A percentile compares a stretch with the other conserved stretches of the same genome.
Evolutionary conservation across 1,140 invertebrate species (phyloP).

Genomic region (Radopholus similis): DNA sequence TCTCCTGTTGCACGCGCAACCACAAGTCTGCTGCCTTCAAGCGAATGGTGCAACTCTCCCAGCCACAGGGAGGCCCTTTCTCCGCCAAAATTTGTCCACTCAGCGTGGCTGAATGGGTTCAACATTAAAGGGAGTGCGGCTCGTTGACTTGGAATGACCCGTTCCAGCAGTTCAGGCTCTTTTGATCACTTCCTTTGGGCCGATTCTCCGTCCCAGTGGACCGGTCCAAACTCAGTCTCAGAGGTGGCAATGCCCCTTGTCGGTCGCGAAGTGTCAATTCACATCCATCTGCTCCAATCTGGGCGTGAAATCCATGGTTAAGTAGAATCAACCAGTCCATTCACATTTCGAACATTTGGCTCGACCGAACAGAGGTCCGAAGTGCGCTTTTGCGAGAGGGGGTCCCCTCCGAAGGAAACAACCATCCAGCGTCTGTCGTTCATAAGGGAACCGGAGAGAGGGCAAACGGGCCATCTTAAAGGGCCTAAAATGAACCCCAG

Average conservation of each 20-base stretch:
- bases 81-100: constrained; percentile 75
- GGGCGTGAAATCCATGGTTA: no score
- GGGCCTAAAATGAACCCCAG: constrained; percentile 16
- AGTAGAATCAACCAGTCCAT: background rate
- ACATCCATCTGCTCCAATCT: no score
- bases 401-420: constrained; percentile 72
- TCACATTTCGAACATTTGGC: constrained; percentile 63
- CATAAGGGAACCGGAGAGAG: constrained; percentile 69
- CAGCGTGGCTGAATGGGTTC: no score
- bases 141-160: no score
- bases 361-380: constrained; percentile 75
- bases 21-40: constrained; percentile 53
- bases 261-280: no score
- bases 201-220: no score
- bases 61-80: constrained; percentile 74
- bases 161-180: no score
- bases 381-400: constrained; percentile 81
- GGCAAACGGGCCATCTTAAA: constrained; percentile 71
- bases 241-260: no score
- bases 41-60: constrained; percentile 62
- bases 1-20: constrained; percentile 38
- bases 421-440: constrained; percentile 92
- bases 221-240: no score
- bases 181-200: no score
- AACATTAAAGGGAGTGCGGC: no score